These are phyloP conservation scores for Druceiella hillmani DNA, from an alignment of 2,888 invertebrate genomes.

Conservation along the genomic window DNA sequence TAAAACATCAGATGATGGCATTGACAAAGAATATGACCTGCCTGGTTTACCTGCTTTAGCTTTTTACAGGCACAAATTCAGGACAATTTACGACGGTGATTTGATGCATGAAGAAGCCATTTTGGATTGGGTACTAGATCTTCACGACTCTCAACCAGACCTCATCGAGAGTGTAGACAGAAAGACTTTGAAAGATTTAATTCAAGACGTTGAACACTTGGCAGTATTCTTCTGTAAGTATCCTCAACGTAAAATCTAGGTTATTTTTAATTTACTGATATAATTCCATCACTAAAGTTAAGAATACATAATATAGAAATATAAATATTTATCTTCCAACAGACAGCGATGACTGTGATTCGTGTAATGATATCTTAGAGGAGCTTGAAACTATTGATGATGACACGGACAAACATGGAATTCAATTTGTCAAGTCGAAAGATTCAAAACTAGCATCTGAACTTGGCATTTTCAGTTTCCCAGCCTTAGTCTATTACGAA, in stretches of 20 bases:
- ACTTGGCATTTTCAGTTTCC: slow-evolving; percentile 88
- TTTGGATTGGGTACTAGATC: slow-evolving; percentile 81
- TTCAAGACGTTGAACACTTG: slow-evolving; percentile 85
- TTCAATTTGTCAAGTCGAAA: slow-evolving; percentile 90
- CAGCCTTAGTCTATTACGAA: slow-evolving; percentile 88
- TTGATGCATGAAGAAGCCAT: slow-evolving; percentile 89
- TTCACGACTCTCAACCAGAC: slow-evolving; percentile 80
- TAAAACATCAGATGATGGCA: slow-evolving; percentile 83
- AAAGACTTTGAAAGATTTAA: slow-evolving; percentile 82
- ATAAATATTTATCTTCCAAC: slow-evolving; percentile 22
- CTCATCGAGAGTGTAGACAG: slow-evolving; percentile 89
- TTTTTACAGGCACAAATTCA: slow-evolving; percentile 83
- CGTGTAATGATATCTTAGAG: slow-evolving; percentile 79
- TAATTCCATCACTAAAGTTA: neutral
- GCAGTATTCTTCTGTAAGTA: slow-evolving; percentile 88
- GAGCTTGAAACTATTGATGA: slow-evolving; percentile 90
- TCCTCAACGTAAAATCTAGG: neutral
- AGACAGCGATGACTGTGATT: slow-evolving; percentile 82
- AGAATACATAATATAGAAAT: neutral
- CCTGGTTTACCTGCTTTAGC: slow-evolving; percentile 75
- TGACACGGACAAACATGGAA: slow-evolving; percentile 87
- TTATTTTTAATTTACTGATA: slow-evolving; percentile 8
- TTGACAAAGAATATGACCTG: slow-evolving; percentile 84
- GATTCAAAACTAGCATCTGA: slow-evolving; percentile 85
- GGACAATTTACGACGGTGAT: slow-evolving; percentile 84